Conservation (phyloP, 2,888 invertebrate species). For the Dyspetes luteomarginatus region DNA sequence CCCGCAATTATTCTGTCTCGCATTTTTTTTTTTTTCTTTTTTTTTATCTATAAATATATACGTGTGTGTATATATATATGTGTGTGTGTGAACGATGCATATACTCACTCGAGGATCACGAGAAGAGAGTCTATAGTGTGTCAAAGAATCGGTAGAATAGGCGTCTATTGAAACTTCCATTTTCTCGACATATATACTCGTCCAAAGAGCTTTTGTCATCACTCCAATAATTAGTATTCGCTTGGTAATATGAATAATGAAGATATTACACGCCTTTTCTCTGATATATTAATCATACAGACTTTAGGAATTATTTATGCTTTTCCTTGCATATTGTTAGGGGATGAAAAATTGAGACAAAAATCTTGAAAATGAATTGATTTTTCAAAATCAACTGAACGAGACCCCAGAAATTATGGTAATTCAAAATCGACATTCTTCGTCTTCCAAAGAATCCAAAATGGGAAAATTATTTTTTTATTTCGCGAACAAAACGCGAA, state of each 20-base stretch:
- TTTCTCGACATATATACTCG: constrained; percentile 6
- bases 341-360: neutral
- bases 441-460: too few species aligned
- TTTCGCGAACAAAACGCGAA: too few species aligned
- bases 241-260: constrained; percentile 48
- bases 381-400: too few species aligned
- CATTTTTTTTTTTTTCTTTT: too few species aligned
- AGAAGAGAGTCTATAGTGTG: constrained; percentile 6
- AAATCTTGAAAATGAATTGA: too few species aligned
- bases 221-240: constrained; percentile 58
- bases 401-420: too few species aligned
- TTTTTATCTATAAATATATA: neutral
- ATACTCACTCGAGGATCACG: constrained; percentile 34
- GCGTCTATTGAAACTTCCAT: constrained; percentile 33
- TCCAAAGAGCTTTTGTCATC: constrained; percentile 51
- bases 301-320: neutral
- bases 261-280: constrained; percentile 16
- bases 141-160: constrained; percentile 39
- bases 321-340: neutral
- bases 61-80: constrained; percentile 10
- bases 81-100: neutral
- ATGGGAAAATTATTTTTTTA: too few species aligned
- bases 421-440: too few species aligned
- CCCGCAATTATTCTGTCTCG: constrained; percentile 54
- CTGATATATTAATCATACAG: constrained; percentile 29